Evolutionary conservation across 2,888 invertebrate genomes (phyloP).

Genomic region (Hydriomena furcata): DNA sequence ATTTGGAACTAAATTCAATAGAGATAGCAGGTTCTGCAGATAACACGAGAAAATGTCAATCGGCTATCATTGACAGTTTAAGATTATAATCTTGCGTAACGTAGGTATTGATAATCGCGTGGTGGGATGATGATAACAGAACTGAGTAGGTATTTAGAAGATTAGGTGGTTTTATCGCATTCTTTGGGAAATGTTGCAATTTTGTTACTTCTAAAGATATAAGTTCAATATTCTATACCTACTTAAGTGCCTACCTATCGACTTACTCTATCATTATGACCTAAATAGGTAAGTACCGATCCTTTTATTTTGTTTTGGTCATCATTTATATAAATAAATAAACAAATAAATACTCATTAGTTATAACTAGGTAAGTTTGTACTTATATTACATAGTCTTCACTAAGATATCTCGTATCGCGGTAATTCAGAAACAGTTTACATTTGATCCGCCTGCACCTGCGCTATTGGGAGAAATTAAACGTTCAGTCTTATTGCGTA

Average conservation of each 20-base stretch:
- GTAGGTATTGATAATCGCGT: conserved; percentile 42
- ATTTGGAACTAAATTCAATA: conserved; percentile 47
- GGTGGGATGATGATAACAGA: conserved; percentile 44
- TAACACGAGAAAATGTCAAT: conserved; percentile 60
- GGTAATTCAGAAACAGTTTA: no score
- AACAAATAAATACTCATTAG: no score
- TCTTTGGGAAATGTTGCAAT: conserved; percentile 58
- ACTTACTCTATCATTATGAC: background rate
- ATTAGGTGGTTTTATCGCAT: conserved; percentile 60
- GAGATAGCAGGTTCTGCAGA: conserved; percentile 51
- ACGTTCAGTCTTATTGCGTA: no score
- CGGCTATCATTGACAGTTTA: conserved; percentile 69
- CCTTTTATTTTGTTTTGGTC: no score
- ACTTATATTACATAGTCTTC: no score
- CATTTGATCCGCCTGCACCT: no score
- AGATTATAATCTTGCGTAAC: conserved; percentile 75
- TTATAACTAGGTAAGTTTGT: no score
- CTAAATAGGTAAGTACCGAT: background rate
- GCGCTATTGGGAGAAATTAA: no score
- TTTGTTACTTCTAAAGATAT: conserved; percentile 38
- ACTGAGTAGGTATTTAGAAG: conserved; percentile 43
- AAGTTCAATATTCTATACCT: conserved; percentile 51
- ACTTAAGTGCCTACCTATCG: background rate
- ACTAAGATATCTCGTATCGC: no score
- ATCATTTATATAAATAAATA: no score